Conservation (phyloP, 2,797 vertebrate species). For the Ctenopoma kingsleyae region DNA sequence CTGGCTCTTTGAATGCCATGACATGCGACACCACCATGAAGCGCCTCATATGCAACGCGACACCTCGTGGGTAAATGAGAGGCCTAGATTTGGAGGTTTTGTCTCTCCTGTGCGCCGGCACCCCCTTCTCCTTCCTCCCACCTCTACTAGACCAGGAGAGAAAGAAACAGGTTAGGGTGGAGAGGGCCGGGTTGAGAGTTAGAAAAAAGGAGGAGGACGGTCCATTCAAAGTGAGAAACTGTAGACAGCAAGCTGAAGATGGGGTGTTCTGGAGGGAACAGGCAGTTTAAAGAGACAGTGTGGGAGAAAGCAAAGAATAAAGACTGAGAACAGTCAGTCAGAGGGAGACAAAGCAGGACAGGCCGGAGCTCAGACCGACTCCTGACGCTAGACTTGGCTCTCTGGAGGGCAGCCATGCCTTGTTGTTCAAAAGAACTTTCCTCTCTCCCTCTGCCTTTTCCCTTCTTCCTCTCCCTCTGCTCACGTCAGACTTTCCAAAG, state of each 20-base stretch:
- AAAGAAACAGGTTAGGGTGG: conserved; percentile 71
- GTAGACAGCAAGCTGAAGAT: conserved; percentile 58
- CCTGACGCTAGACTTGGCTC: conserved; percentile 70
- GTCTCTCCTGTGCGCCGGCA: conserved; percentile 36
- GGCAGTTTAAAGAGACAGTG: conserved; percentile 54
- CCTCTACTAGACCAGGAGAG: conserved; percentile 41
- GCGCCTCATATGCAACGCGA: conserved; percentile 80
- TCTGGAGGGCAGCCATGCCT: conserved; percentile 87
- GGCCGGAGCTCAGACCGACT: conserved; percentile 54
- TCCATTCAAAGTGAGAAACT: conserved; percentile 59
- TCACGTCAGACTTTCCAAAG: conserved; percentile 89
- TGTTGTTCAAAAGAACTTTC: conserved; percentile 87
- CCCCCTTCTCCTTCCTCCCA: neutral
- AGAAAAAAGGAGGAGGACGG: conserved; percentile 19
- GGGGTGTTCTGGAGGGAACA: conserved; percentile 65
- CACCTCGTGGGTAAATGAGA: conserved; percentile 78
- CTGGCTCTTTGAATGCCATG: conserved; percentile 79
- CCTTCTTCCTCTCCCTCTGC: conserved; percentile 73
- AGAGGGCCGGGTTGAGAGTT: conserved; percentile 35
- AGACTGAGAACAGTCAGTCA: conserved; percentile 37
- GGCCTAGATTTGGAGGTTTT: conserved; percentile 78
- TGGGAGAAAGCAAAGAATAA: conserved; percentile 68
- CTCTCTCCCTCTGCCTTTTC: conserved; percentile 55
- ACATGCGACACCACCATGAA: conserved; percentile 80
- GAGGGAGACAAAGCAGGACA: conserved; percentile 49